Evolutionary conservation across 2,888 invertebrate genomes (phyloP), one percentile per base, ranked within the genome.

Genomic region (Drosophila macrothrix): DNA sequence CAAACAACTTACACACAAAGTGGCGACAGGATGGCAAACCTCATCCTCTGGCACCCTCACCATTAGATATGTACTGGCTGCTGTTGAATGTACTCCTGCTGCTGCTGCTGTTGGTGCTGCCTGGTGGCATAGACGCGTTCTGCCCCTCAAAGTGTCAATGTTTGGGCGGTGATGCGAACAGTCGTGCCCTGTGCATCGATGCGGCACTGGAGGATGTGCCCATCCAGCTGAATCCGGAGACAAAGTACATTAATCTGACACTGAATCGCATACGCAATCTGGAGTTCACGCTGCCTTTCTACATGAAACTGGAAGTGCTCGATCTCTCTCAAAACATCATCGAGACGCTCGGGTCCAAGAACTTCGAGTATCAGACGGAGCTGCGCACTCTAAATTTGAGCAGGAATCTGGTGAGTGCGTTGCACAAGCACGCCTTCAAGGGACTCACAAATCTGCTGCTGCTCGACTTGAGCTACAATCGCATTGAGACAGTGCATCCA

Each of bases 201-300:
- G 97, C 97, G 64, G 95, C 95, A 74, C 95, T 98, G 80, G 97
- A 97, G 92, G 96, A 97, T 85, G 96, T 98, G 64, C 98, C 98
- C 73, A 97, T 97, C 85, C 97, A 97, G 92, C 94, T 98, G 82
- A 98, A 98, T 93, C 98, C 98, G 49, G 97, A 97, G 92, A 95
- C 97, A 59, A 95, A 95, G 62, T 95, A 96, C 93, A 96, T 98
- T 91, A 96, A 97, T 92, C 95, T 98, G 68, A 96, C 96, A n/a
- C 95, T 96, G 92, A 98, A 98, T 93, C 95, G 96, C 82, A 97
- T 98, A 91, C 95, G 95, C 90, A 96, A 95, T 90, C 95, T 98
- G 10, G 95, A 96, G 79, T 96, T 96, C 92, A 96, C 97, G 28
- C 95, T 98, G 90, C 95, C 95, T 59, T 96, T 97, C 93, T 98